phyloP scores from a whole-genome alignment of 1,140 invertebrate species.

The Pseudomyrmex sp. region DNA sequence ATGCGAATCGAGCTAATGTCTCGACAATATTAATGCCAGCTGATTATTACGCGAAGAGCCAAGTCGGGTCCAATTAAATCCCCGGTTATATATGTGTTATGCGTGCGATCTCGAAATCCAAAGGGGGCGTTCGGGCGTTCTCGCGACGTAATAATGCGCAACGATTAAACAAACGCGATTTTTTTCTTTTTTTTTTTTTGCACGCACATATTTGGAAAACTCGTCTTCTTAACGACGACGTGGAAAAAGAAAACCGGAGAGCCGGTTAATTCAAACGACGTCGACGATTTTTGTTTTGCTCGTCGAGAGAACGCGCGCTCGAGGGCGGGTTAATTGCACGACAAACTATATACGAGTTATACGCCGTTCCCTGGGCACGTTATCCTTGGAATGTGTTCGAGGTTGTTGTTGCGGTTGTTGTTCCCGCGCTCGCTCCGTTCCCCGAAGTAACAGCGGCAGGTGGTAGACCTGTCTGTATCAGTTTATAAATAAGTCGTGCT shows the following conservation, averaged over 20 bases:
- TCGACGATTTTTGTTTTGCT: neutral
- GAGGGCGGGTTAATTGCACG: slow-evolving; percentile 47
- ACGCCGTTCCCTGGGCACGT: neutral
- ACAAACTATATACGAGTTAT: slow-evolving; percentile 47
- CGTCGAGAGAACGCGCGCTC: slow-evolving; percentile 9
- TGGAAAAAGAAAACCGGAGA: neutral
- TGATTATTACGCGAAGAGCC: neutral
- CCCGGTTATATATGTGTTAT: neutral
- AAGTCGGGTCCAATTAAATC: neutral
- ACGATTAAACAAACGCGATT: slow-evolving; percentile 25
- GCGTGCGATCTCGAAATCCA: neutral
- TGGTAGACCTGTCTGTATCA: slow-evolving; percentile 45
- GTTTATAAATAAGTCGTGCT: slow-evolving; percentile 67
- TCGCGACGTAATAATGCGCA: slow-evolving; percentile 29
- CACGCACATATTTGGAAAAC: neutral
- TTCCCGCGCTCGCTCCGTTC: neutral
- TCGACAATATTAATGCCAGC: neutral
- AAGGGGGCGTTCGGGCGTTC: neutral
- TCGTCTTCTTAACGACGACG: too few relatives aligned
- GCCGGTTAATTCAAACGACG: slow-evolving; percentile 39
- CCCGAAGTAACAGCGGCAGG: slow-evolving; percentile 12
- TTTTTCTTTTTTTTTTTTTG: neutral
- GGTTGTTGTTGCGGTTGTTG: slow-evolving; percentile 21
- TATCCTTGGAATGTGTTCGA: slow-evolving; percentile 42
- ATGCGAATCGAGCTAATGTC: slow-evolving; percentile 1